Evolutionary conservation across 2,797 vertebrate species (phyloP).

Genomic region (Chelidonichthys spinosus): DNA sequence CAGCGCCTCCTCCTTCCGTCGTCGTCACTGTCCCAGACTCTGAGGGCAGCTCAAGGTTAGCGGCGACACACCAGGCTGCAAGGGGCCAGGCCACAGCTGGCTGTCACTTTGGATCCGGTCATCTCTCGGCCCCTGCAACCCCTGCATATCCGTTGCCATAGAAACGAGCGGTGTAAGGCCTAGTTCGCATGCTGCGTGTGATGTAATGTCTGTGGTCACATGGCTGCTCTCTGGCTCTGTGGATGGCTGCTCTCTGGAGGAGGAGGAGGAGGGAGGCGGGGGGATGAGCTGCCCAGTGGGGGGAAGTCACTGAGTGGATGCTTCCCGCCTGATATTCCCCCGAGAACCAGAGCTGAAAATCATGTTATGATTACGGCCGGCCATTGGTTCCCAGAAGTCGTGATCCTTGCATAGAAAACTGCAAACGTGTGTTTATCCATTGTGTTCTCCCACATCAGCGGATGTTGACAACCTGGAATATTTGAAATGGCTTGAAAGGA

Average conservation of each 20-base stretch:
- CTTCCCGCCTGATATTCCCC: conserved; percentile 23
- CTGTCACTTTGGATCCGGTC: conserved; percentile 71
- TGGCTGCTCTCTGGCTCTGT: conserved; percentile 35
- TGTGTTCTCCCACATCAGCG: background rate
- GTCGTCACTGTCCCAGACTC: background rate
- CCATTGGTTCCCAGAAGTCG: conserved; percentile 45
- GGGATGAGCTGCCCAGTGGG: conserved; percentile 16
- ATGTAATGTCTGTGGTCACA: conserved; percentile 72
- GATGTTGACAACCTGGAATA: background rate
- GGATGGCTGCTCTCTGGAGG: conserved; percentile 26
- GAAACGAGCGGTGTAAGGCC: conserved; percentile 60
- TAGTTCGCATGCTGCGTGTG: conserved; percentile 59
- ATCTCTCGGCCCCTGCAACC: conserved; percentile 32
- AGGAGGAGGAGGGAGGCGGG: background rate
- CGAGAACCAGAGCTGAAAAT: conserved; percentile 28
- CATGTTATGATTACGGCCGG: conserved; percentile 21
- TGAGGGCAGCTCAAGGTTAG: conserved; percentile 53
- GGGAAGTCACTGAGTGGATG: conserved; percentile 11
- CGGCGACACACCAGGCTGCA: conserved; percentile 14
- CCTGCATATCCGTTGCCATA: conserved; percentile 66
- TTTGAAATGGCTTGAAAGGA: background rate
- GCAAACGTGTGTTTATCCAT: background rate
- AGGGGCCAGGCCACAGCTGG: conserved; percentile 59
- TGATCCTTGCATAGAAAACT: conserved; percentile 18
- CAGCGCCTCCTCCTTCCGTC: background rate